Base-by-base conservation (phyloP, 1,140 invertebrate genomes). In the Pseudomyrmex cubaensis region DNA sequence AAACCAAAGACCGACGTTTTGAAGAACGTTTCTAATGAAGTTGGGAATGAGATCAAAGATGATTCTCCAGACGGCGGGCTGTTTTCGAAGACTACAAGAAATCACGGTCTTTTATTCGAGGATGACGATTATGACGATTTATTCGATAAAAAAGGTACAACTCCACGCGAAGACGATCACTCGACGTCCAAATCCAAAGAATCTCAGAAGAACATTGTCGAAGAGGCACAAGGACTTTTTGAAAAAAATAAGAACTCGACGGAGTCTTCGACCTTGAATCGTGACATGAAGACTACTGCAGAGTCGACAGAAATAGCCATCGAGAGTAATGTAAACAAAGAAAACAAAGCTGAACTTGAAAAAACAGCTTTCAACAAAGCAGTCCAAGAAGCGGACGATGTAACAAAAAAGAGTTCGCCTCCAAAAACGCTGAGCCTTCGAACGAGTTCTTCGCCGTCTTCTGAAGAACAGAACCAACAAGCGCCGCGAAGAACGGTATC, bases 51-150 rank as follows among this genome's bases (percentile, higher is more conserved):
- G 44, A 54, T 13, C 50, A 86, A 83, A 13, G 63, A 85, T 50
- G 62, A 74, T 62, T 44, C 69, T 13, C 52, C 77, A 8, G 66
- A 56, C 0, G 82, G 61, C 9, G 59, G 35, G 20, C 13, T 85
- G n/a, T 87, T 87, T 20, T 83, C 83, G 8, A 67, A 17, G 10
- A 17, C 59, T 1, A 17, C 69, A 17, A 87, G 59, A 5, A 66
- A 82, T 8, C 85, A 44, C 7, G 83, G 56, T 10, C 61, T 84
- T 15, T n/a, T 93, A 2, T 92, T 92, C 22, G 92, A 92, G 20
- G 89, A 91, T 46, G 89, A 89, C 15, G 92, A 93, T 22, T 91
- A 90, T 2, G 90, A 90, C 1, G 90, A 90, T 84, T 54, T 93
- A 3, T 93, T 93, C 63, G 78, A 84, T 2, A 80, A 80, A 7